Base-by-base conservation (phyloP, 2,113 vertebrate genomes). In the Glaucomys volans region DNA sequence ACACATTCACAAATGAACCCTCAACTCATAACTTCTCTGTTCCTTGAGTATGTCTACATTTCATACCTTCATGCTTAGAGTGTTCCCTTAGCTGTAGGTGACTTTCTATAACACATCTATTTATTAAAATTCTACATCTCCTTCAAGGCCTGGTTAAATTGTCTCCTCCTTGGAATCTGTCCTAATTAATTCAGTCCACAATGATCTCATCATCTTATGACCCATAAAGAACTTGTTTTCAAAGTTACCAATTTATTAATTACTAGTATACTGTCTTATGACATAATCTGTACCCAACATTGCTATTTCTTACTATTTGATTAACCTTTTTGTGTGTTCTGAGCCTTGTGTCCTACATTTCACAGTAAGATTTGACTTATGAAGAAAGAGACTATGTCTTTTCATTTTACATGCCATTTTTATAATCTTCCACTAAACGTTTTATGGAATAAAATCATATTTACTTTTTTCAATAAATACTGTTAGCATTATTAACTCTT, bases 101-200 rank as follows among this genome's bases (percentile, higher is more conserved):
- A 74, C 30, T 72, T 75, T 71, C 20, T 44, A 20, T 76, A 81
- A 79, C 12, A 87, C 22, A 76, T 76, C 37, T 91, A 62, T 44
- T 77, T 66, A 81, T 35, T 92, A 59, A 79, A 94, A 40, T 79
- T 87, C 69, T 77, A 47, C 14, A 77, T 75, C 64, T 94, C 52
- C 35, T 94, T 88, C 67, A 88, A 96, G 30, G 35, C 40, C n/a
- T 80, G 14, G 50, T 92, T 90, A 69, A 86, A 93, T 84, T 47
- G 32, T 91, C 26, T 87, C 35, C n/a, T 95, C 40, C 66, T 88
- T 91, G 40, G 11, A 76, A 40, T 75, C 13, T 80, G 12, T 80
- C 47, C 71, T 83, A n/a, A 79, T 87, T 87, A 95, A 18, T 90
- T 94, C 24, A 71, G 20, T 5, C 37, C 71, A 94, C 26, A 88